Evolutionary conservation across 2,888 invertebrate genomes (phyloP), one percentile per base, ranked within the genome.

Genomic region (Eudasyphora cyanicolor): DNA sequence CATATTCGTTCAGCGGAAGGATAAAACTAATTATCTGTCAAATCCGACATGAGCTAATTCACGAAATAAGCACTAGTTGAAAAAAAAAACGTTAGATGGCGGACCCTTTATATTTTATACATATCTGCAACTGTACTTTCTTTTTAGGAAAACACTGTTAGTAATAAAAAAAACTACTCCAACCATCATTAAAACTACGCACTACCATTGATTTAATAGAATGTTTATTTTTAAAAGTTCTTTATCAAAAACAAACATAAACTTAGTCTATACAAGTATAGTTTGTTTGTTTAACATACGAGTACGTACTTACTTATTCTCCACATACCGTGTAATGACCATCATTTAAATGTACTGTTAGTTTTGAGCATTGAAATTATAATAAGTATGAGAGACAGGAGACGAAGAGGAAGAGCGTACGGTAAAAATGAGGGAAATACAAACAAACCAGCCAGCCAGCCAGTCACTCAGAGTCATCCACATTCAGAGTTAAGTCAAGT

Each of bases 401-500:
- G 14, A 38, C 6, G 10, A n/a, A 45, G 45, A 45, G 45, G 3
- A 2, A 45, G 45, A n/a, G 45, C 14, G 45, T n/a, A 32, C 32
- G 32, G 8, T 8, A 32, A 32, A 6, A 2, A n/a, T 45, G 12
- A n/a, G 12, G 2, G 1, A 21, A 51, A 51, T 6, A 21, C 21
- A 35, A 35, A 45, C 45, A 45, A 45, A n/a, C 45, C n/a, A n/a
- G n/a, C n/a, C n/a, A 45, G 12, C 7, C n/a, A 45, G 45, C 2
- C 45, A 6, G 32, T 32, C 32, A 32, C 32, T 32, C 32, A n/a
- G n/a, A n/a, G n/a, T n/a, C n/a, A n/a, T n/a, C 35, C 2, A 51
- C 51, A 51, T 21, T 60, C 60, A n/a, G n/a, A 57, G 12, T 12
- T 29, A 24, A 64, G 64, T 64, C 64, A 67, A 62, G 62, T 62